Percentiles rank a stretch among this genome's conserved stretches.
These are phyloP conservation scores for Ictinia mississippiensis DNA, from an alignment of 2,797 vertebrate species.

Conservation along the genomic window DNA sequence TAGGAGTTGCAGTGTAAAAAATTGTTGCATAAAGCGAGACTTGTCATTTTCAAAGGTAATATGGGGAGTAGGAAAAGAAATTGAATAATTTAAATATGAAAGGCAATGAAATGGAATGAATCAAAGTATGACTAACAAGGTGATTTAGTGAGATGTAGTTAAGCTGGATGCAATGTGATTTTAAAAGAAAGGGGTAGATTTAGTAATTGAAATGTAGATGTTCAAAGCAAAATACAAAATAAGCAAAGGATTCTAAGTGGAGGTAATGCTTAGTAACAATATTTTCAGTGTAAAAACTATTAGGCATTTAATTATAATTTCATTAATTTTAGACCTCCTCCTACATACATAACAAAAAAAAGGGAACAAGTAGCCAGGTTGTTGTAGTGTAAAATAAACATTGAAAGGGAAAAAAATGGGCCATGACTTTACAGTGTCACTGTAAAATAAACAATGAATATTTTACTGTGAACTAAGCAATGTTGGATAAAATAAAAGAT, in stretches of 20 bases:
- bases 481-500: neutral
- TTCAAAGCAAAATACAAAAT: neutral
- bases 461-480: neutral
- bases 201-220: neutral
- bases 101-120: conserved; percentile 43
- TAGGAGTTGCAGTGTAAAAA: neutral
- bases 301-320: neutral
- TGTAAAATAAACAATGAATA: neutral
- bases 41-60: neutral
- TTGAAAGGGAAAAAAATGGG: neutral
- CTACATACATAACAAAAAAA: neutral
- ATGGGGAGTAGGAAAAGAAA: conserved; percentile 1
- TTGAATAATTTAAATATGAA: conserved; percentile 38
- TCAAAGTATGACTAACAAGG: conserved; percentile 50
- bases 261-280: neutral
- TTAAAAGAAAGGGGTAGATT: neutral
- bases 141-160: neutral
- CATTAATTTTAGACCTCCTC: neutral
- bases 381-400: neutral
- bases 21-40: neutral
- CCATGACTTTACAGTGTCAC: neutral
- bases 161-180: neutral
- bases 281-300: neutral
- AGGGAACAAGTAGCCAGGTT: neutral
- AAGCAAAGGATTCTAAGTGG: neutral